Evolutionary conservation across 2,888 invertebrate species (phyloP).

Genomic region (Silvanus unidentatus): DNA sequence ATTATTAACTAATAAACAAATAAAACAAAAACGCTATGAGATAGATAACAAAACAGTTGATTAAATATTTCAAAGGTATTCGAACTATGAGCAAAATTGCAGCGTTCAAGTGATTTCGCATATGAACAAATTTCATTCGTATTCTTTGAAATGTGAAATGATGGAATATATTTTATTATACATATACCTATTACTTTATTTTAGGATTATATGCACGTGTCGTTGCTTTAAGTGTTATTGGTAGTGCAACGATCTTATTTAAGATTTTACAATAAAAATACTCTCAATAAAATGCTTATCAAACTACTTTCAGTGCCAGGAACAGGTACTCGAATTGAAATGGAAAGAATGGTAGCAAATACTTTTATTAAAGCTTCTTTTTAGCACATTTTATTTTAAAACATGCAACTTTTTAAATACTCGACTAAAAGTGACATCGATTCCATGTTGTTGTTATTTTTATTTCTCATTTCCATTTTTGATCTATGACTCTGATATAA

Average conservation of each 20-base stretch:
- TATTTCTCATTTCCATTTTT: too few relatives aligned
- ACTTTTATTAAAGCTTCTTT: constrained; percentile 1
- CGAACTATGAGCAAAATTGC: too few relatives aligned
- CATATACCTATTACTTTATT: constrained; percentile 15
- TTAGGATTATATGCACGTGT: constrained; percentile 16
- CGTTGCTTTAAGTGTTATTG: constrained; percentile 19
- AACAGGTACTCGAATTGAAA: background rate
- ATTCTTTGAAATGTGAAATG: background rate
- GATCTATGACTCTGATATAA: too few relatives aligned
- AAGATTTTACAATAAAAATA: constrained; percentile 11
- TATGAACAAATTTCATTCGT: constrained; percentile 15
- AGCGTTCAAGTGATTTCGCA: too few relatives aligned
- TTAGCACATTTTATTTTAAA: background rate
- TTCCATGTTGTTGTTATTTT: too few relatives aligned
- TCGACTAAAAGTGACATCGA: too few relatives aligned
- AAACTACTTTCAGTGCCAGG: background rate
- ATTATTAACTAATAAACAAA: too few relatives aligned
- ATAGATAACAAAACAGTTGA: too few relatives aligned
- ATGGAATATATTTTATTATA: background rate
- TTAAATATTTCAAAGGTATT: too few relatives aligned
- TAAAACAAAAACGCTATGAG: too few relatives aligned
- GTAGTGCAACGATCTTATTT: constrained; percentile 12
- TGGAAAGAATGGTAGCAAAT: background rate
- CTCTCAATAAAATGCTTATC: constrained; percentile 13
- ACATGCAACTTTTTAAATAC: background rate